These are phyloP conservation scores for Oscheius sp. DNA, from an alignment of 2,888 invertebrate genomes.

Conservation along the genomic window DNA sequence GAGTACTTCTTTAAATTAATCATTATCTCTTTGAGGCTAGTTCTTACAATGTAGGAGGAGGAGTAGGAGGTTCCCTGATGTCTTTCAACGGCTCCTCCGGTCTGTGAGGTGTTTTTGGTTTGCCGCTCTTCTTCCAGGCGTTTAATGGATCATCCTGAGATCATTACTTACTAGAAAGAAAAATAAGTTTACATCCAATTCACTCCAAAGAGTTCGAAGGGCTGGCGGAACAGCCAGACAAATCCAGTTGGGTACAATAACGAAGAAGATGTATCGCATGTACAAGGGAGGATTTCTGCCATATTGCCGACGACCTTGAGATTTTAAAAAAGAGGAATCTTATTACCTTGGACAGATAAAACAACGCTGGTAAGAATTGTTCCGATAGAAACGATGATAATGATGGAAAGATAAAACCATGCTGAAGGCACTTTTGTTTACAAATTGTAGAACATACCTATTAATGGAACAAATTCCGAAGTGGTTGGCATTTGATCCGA, in stretches of 20 bases:
- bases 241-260: conserved; percentile 44
- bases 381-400: conserved; percentile 66
- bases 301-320: conserved; percentile 59
- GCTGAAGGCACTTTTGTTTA: conserved; percentile 38
- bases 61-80: conserved; percentile 32
- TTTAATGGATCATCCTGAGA: conserved; percentile 48
- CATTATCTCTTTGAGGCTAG: neutral
- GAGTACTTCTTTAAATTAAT: conserved; percentile 9
- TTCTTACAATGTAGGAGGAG: conserved; percentile 37
- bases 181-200: conserved; percentile 47
- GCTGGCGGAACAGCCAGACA: conserved; percentile 62
- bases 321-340: neutral
- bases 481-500: conserved; percentile 73
- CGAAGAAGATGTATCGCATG: conserved; percentile 63
- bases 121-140: conserved; percentile 14
- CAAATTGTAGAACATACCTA: conserved; percentile 35
- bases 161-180: too few relatives aligned
- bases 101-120: neutral
- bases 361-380: conserved; percentile 68
- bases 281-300: conserved; percentile 60
- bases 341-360: conserved; percentile 60
- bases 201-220: conserved; percentile 61
- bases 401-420: conserved; percentile 68
- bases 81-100: conserved; percentile 1
- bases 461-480: conserved; percentile 67